Percentiles rank a stretch among this genome's conserved stretches.
Conservation (phyloP, 2,797 vertebrate species). For the Fistularia tabacaria region DNA sequence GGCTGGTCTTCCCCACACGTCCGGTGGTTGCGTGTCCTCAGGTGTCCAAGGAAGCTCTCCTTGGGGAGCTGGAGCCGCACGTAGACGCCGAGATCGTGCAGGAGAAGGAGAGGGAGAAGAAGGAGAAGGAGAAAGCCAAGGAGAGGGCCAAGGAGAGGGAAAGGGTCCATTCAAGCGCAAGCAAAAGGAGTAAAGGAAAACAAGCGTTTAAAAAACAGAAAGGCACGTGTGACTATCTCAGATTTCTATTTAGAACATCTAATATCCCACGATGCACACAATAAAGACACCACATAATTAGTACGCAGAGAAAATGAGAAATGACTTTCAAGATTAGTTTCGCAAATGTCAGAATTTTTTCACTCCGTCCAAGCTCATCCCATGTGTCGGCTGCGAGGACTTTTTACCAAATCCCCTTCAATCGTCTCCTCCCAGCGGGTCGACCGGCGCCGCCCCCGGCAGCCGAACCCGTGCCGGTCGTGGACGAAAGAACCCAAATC, state of each 20-base stretch:
- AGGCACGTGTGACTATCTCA: conserved; percentile 59
- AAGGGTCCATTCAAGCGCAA: conserved; percentile 11
- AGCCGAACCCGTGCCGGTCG: no score
- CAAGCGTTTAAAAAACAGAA: conserved; percentile 63
- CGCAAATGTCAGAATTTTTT: no score
- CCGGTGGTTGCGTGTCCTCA: conserved; percentile 18
- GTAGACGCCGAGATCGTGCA: conserved; percentile 45
- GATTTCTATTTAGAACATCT: no score
- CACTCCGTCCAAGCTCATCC: no score
- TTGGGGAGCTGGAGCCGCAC: conserved; percentile 67
- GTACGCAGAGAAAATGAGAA: not conserved
- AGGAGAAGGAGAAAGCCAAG: not conserved
- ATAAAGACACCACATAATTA: no score
- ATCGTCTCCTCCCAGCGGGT: no score
- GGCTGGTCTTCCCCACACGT: not conserved
- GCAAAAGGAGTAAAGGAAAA: conserved; percentile 55
- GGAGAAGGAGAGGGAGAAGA: conserved; percentile 48
- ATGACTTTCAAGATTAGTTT: no score
- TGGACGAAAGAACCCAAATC: no score
- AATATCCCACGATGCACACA: no score
- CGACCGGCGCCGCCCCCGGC: no score
- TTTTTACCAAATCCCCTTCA: no score
- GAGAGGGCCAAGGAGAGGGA: not conserved
- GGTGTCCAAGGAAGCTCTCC: conserved; percentile 44
- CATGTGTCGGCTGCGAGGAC: no score